Conservation (phyloP, 2,797 vertebrate genomes). For the Semaprochilodus insignis region DNA sequence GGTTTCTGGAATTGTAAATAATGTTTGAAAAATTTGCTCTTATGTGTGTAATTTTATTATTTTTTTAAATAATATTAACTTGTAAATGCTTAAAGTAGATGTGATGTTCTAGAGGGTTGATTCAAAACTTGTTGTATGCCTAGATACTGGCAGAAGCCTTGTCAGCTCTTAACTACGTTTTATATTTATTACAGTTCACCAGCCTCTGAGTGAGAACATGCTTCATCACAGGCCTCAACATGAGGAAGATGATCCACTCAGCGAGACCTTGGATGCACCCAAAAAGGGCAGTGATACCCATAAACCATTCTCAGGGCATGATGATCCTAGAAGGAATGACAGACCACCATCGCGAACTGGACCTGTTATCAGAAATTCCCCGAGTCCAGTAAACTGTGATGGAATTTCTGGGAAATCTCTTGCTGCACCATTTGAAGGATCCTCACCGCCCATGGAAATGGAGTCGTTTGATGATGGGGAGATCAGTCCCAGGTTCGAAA, state of each 20-base stretch:
- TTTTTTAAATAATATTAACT: too few species aligned
- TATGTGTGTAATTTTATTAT: too few species aligned
- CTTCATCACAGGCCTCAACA: conserved; percentile 74
- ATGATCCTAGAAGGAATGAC: conserved; percentile 79
- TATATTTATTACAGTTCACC: conserved; percentile 77
- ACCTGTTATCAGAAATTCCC: conserved; percentile 68
- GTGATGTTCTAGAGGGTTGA: too few species aligned
- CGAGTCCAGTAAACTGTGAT: conserved; percentile 71
- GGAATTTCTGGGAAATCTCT: conserved; percentile 73
- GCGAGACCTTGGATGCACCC: conserved; percentile 76
- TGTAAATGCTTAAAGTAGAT: too few species aligned
- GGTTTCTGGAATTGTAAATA: too few species aligned
- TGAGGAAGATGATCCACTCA: conserved; percentile 73
- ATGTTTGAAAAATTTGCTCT: too few species aligned
- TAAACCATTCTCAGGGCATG: conserved; percentile 56
- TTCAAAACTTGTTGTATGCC: too few species aligned
- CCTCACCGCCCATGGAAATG: conserved; percentile 68
- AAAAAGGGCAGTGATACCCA: conserved; percentile 67
- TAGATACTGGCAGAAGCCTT: too few species aligned
- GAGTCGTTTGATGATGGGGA: conserved; percentile 71
- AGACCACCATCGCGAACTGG: conserved; percentile 72
- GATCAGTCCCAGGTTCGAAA: conserved; percentile 79
- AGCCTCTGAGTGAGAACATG: conserved; percentile 78
- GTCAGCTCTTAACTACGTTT: neutral
- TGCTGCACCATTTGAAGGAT: conserved; percentile 83